A percentile compares a stretch with the other conserved stretches of the same genome.
Evolutionary conservation across 2,888 invertebrate species (phyloP).

Genomic region (Lepetodrilus schrolli): DNA sequence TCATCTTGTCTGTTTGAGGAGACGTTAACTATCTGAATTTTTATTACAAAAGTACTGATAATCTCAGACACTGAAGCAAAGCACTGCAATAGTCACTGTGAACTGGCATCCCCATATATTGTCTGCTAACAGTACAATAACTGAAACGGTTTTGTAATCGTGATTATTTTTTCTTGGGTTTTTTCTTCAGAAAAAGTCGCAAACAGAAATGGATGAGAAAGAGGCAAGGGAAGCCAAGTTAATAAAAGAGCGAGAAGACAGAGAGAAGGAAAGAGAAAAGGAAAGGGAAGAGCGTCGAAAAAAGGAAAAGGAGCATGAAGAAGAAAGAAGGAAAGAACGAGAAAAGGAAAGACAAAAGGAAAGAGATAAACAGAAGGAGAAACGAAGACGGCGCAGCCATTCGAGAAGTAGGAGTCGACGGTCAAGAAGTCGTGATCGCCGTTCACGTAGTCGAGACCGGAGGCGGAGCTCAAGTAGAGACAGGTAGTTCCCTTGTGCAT

Average conservation of each 20-base stretch:
- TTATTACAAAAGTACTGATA: too few relatives aligned
- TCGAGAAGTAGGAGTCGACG: conserved; percentile 46
- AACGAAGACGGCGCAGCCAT: conserved; percentile 41
- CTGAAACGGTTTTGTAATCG: not conserved
- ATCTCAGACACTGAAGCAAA: too few relatives aligned
- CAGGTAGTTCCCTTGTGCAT: too few relatives aligned
- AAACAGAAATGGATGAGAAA: conserved; percentile 79
- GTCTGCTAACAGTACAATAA: too few relatives aligned
- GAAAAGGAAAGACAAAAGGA: conserved; percentile 53
- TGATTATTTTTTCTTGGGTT: conserved; percentile 21
- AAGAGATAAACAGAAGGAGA: conserved; percentile 41
- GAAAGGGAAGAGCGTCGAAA: conserved; percentile 56
- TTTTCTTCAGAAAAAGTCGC: conserved; percentile 66
- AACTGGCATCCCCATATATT: conserved; percentile 22
- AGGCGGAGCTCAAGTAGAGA: conserved; percentile 55
- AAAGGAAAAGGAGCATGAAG: conserved; percentile 75
- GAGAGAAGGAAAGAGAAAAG: conserved; percentile 75
- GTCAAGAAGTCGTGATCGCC: conserved; percentile 52
- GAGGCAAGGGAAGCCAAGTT: conserved; percentile 76
- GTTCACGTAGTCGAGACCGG: conserved; percentile 51
- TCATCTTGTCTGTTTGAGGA: not conserved
- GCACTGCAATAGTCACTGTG: too few relatives aligned
- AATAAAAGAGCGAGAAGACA: conserved; percentile 57
- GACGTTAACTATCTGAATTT: too few relatives aligned
- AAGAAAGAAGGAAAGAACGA: conserved; percentile 78